Percentiles rank a stretch among this genome's conserved stretches.
phyloP scores from a whole-genome alignment of 37 sponge, comb jelly and placozoan genomes.

The Beroe forskalii region DNA sequence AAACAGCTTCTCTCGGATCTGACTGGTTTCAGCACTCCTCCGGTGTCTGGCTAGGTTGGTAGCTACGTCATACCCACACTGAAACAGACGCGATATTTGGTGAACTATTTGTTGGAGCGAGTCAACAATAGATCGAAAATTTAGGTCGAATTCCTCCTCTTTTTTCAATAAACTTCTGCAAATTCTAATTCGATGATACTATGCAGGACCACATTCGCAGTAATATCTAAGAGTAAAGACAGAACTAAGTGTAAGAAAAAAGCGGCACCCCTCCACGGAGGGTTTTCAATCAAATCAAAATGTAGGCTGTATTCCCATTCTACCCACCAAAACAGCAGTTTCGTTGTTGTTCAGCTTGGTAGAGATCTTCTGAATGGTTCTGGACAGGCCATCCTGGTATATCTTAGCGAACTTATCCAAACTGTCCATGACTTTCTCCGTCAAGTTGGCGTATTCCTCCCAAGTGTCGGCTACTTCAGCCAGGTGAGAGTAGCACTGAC shows the following conservation, averaged over 20 bases:
- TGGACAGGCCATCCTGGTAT: background rate
- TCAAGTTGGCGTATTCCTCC: background rate
- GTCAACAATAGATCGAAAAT: too few species aligned
- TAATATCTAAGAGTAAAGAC: too few species aligned
- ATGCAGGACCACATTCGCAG: too few species aligned
- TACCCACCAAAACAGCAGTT: conserved; percentile 9
- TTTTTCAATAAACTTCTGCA: too few species aligned
- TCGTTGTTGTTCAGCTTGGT: background rate
- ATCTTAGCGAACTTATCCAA: background rate
- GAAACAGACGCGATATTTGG: too few species aligned
- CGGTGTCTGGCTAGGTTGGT: background rate
- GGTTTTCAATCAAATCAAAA: too few species aligned
- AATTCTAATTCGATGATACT: too few species aligned
- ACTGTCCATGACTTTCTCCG: background rate
- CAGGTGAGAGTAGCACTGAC: conserved; percentile 3
- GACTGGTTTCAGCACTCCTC: background rate
- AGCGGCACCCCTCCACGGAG: too few species aligned
- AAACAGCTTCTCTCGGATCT: background rate
- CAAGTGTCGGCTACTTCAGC: background rate
- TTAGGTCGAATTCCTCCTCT: too few species aligned
- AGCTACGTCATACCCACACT: conserved; percentile 41
- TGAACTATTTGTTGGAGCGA: too few species aligned
- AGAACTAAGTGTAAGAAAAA: too few species aligned
- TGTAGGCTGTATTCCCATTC: too few species aligned
- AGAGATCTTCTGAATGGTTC: background rate